Conservation (phyloP, 2,113 vertebrate genomes). For the Centrocercus urophasianus region DNA sequence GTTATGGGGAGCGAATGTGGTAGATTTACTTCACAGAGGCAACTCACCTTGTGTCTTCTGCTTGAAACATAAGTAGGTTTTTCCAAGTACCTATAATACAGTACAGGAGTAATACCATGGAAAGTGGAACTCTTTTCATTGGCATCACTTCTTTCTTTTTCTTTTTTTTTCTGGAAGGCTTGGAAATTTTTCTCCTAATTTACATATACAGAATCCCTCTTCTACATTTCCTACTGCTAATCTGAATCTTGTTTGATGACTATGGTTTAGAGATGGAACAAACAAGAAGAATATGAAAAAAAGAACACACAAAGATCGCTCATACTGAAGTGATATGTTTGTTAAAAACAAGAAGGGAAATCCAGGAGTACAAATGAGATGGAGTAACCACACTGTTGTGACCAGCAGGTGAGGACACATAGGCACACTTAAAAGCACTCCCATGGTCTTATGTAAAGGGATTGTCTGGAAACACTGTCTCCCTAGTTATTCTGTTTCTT, state of each 20-base stretch:
- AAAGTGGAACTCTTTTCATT: neutral
- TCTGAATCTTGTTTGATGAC: neutral
- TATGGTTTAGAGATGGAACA: neutral
- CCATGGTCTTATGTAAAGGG: neutral
- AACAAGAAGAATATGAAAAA: neutral
- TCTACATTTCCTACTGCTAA: neutral
- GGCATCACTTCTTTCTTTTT: neutral
- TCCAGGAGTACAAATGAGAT: too few relatives aligned
- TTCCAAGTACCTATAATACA: too few relatives aligned
- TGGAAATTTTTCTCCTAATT: neutral
- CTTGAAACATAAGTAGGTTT: neutral
- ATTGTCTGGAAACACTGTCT: neutral
- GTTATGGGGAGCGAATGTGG: neutral
- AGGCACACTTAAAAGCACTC: neutral
- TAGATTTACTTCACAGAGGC: neutral
- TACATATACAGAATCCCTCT: neutral
- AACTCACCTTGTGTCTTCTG: neutral
- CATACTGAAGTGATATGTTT: neutral
- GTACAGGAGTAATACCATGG: neutral
- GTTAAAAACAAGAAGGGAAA: neutral
- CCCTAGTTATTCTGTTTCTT: neutral
- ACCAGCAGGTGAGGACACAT: neutral
- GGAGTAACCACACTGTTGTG: neutral
- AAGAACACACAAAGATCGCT: neutral
- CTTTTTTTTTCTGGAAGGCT: neutral